These are phyloP conservation scores for Ascaphus truei DNA, from an alignment of 2,113 vertebrate species.

Conservation along the genomic window DNA sequence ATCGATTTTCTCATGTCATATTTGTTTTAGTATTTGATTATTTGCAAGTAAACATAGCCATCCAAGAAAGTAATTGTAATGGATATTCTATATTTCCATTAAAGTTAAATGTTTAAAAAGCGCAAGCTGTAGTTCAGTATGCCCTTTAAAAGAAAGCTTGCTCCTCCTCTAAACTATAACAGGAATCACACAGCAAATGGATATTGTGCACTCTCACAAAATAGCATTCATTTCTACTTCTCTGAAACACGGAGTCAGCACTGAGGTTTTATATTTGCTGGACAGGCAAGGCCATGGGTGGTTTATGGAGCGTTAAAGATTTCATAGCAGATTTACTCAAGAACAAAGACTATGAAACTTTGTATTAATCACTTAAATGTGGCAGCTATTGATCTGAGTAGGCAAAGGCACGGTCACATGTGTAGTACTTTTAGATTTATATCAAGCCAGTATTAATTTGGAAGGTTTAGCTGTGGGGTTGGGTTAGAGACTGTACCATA, in stretches of 20 bases:
- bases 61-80: background rate
- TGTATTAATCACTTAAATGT: slow-evolving; percentile 63
- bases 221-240: slow-evolving; percentile 61
- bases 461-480: slow-evolving; percentile 53
- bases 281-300: slow-evolving; percentile 78
- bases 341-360: slow-evolving; percentile 58
- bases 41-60: background rate
- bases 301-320: slow-evolving; percentile 72
- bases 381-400: slow-evolving; percentile 68
- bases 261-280: slow-evolving; percentile 60
- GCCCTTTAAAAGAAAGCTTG: background rate
- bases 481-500: slow-evolving; percentile 57
- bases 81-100: background rate
- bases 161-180: slow-evolving; percentile 57
- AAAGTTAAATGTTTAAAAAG: background rate
- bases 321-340: slow-evolving; percentile 71
- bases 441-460: slow-evolving; percentile 45
- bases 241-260: slow-evolving; percentile 59
- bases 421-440: slow-evolving; percentile 48
- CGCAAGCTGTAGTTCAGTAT: background rate
- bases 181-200: slow-evolving; percentile 66
- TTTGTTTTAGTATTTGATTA: background rate
- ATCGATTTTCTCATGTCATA: no score
- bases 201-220: slow-evolving; percentile 67
- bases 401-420: slow-evolving; percentile 73